Base-by-base conservation (phyloP, 2,888 invertebrate genomes). In the Schrankia costaestrigalis region DNA sequence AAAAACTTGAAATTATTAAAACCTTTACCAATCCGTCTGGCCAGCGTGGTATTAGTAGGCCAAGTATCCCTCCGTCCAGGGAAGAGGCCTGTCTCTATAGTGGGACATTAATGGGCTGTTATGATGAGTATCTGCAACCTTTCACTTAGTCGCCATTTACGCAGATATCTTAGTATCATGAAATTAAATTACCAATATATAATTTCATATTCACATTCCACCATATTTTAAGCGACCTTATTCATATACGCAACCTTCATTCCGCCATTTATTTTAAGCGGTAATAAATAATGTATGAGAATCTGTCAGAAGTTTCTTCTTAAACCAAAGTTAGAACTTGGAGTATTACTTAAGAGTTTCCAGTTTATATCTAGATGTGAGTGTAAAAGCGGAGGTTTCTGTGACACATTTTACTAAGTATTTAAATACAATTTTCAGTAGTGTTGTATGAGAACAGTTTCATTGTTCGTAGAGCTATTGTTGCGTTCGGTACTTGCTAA, bases 401-500 rank as follows among this genome's bases (percentile, higher is more conserved):
- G 58, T 66, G 71, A 71, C 73, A 73, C 70, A 72, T 70, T 72
- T 71, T n/a, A n/a, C n/a, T n/a, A n/a, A n/a, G n/a, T 76, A 81
- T 76, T 78, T 71, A 78, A 81, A 83, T 79, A 82, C 81, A 79
- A 76, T 79, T 80, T 82, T 80, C 78, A 77, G 78, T 78, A 77
- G 78, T 65, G 81, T 81, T 82, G 83, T 81, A 70, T 56, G 52
- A 63, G 75, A 77, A 81, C 83, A 83, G 78, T 74, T 62, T 71
- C 78, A 77, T 83, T 84, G 84, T 84, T 82, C 74, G 41, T 59
- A 43, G 41, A 58, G 61, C 76, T 56, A 79, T 80, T 80, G 80
- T 81, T 68, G 62, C 55, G 67, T 76, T 80, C 73, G 67, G 72
- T 77, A 66, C 75, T 79, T 75, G 69, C 76, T 84, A 83, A 83